A percentile compares a stretch with the other conserved stretches of the same genome.
Conservation (phyloP, 2,888 invertebrate species). For the Sarcophaga carnaria region DNA sequence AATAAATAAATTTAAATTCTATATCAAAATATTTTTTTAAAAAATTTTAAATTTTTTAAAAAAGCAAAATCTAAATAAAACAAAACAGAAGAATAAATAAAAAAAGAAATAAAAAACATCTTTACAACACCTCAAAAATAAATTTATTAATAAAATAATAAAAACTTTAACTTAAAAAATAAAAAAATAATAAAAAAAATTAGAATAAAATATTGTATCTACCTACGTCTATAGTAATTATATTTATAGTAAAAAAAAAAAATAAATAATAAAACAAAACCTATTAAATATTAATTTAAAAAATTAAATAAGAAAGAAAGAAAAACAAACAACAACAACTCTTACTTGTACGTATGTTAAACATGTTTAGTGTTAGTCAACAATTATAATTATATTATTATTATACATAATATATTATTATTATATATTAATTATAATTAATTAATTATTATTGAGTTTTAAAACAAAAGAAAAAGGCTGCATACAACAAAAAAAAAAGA, state of each 20-base stretch:
- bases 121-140: conserved; percentile 62
- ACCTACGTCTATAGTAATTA: conserved; percentile 64
- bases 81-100: not conserved
- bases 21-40: conserved; percentile 40
- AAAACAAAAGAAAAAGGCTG: conserved; percentile 62
- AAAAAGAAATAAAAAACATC: not conserved
- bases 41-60: conserved; percentile 59
- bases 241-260: conserved; percentile 64
- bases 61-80: not conserved
- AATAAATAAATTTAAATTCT: conserved; percentile 11
- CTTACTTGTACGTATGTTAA: conserved; percentile 69
- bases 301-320: conserved; percentile 30
- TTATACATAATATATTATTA: conserved; percentile 2
- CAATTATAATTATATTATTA: conserved; percentile 59
- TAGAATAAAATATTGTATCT: conserved; percentile 51
- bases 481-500: conserved; percentile 48
- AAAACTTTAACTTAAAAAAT: conserved; percentile 11
- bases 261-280: conserved; percentile 41
- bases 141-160: conserved; percentile 13
- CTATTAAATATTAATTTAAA: conserved; percentile 66
- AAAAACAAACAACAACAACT: conserved; percentile 35
- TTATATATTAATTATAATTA: conserved; percentile 51
- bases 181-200: not conserved
- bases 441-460: conserved; percentile 60
- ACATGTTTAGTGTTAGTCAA: conserved; percentile 69